Evolutionary conservation across 2,888 invertebrate genomes (phyloP).

Genomic region (Drosophila anomelani): DNA sequence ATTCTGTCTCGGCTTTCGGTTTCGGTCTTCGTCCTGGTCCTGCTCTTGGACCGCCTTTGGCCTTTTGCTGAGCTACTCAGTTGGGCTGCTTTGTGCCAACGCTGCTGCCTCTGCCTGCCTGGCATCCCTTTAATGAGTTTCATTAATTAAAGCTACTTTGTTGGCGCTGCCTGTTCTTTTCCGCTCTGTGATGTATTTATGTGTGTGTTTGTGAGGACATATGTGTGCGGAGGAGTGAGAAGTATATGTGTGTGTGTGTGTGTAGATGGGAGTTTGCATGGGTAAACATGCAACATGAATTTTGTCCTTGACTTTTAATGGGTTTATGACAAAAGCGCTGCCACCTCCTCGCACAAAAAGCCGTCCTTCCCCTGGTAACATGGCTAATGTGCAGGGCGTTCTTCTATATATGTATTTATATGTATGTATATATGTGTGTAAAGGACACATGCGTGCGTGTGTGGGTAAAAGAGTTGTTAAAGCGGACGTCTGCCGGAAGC

Average conservation of each 20-base stretch:
- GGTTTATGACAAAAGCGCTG: conserved; percentile 78
- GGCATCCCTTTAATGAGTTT: conserved; percentile 75
- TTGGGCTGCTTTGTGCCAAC: conserved; percentile 27
- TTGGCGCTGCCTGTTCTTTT: conserved; percentile 46
- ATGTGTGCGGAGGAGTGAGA: conserved; percentile 7
- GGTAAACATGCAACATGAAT: conserved; percentile 79
- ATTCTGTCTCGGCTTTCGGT: conserved; percentile 54
- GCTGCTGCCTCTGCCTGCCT: conserved; percentile 9
- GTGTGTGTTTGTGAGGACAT: conserved; percentile 12
- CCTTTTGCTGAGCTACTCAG: conserved; percentile 32
- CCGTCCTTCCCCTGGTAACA: conserved; percentile 14
- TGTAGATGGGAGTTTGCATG: conserved; percentile 49
- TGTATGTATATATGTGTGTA: neutral
- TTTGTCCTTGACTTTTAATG: conserved; percentile 81
- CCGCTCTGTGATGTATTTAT: conserved; percentile 41
- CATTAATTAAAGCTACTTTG: conserved; percentile 80
- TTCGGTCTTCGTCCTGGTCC: conserved; percentile 8
- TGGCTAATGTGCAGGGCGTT: conserved; percentile 64
- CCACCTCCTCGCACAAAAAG: conserved; percentile 27
- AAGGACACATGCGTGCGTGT: conserved; percentile 29
- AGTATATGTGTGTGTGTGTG: conserved; percentile 18
- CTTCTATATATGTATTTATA: conserved; percentile 30
- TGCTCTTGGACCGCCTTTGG: conserved; percentile 12
- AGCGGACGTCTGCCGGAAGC: conserved; percentile 75
- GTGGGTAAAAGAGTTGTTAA: conserved; percentile 72